A percentile compares a stretch with the other conserved stretches of the same genome.
Evolutionary conservation across 2,888 invertebrate genomes (phyloP).

Genomic region (Drosophila sordidula): DNA sequence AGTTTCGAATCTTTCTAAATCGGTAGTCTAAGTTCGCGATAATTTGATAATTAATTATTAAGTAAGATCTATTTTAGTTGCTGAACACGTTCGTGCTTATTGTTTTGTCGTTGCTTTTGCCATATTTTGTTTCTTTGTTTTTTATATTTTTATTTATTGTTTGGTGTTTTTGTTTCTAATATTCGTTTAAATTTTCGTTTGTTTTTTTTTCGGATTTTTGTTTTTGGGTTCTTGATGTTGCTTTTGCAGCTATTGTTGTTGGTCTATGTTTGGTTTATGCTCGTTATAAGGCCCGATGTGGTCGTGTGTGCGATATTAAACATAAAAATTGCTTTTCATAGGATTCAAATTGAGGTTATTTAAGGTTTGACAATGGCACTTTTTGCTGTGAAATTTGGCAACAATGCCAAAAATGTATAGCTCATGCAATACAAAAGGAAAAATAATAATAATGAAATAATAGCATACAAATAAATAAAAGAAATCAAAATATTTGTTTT

Average conservation of each 20-base stretch:
- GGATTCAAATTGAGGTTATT: constrained; percentile 1
- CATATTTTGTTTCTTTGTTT: neutral
- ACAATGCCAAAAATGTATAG: constrained; percentile 23
- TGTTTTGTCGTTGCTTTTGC: constrained; percentile 47
- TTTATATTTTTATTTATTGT: neutral
- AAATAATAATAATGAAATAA: neutral
- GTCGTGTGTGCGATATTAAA: constrained; percentile 16
- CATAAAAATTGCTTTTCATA: neutral
- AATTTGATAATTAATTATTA: constrained; percentile 9
- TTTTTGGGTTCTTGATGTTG: constrained; percentile 6
- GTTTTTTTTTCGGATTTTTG: neutral
- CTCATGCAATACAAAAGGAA: neutral
- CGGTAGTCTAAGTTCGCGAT: neutral
- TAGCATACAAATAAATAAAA: constrained; percentile 6
- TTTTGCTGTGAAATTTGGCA: constrained; percentile 29
- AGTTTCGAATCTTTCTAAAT: neutral
- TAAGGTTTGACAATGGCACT: constrained; percentile 30
- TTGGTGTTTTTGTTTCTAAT: neutral
- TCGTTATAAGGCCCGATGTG: constrained; percentile 38
- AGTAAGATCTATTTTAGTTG: constrained; percentile 36
- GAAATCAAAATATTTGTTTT: constrained; percentile 18
- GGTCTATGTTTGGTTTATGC: constrained; percentile 7
- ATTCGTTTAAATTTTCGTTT: neutral
- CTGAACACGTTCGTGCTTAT: constrained; percentile 63
- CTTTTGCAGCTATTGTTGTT: constrained; percentile 2